Evolutionary conservation across 2,797 vertebrate species (phyloP), one percentile per base, ranked within the genome.

Genomic region (Enteromius unitaeniatus): DNA sequence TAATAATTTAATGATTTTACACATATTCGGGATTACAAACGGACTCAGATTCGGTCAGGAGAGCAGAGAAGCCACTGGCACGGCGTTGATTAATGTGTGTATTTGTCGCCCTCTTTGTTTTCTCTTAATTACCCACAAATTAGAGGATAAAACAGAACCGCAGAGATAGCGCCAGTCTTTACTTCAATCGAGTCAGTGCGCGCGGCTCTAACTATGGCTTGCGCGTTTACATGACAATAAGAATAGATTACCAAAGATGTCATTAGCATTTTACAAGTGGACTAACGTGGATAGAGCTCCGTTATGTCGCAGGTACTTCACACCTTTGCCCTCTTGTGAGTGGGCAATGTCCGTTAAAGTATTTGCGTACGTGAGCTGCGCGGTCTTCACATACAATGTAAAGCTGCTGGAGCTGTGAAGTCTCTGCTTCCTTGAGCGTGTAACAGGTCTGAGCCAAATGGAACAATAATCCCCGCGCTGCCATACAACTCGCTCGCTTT

Each of bases 111-210:
- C 60, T 84, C 74, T 87, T 93, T 92, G 91, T 94, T 94, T 94
- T 88, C 73, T 37, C 92, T 92, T 91, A 93, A 94, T 93, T 91
- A 92, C 82, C 79, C 86, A 45, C 90, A 93, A 93, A 92, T 92
- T 89, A 93, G 90, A 82, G 86, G 34, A 58, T 74, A 84, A 85
- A 87, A 89, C 89, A 89, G 89, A 87, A 84, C 70, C 73, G 19
- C 78, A 42, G 62, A 86, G 76, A 87, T 84, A 85, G 87, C 83
- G 81, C 90, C 85, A 85, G 82, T 88, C 91, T 90, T 90, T 92
- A 91, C 93, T 89, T 88, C 89, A 88, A 84, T 87, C 87, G 79
- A 51, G 74, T 69, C 55, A 79, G 78, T 79, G 80, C 72, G 70
- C 78, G 55, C 88, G 88, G 80, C 45, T 75, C 67, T 47, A 73